phyloP scores from a whole-genome alignment of 1,140 invertebrate genomes.

The Neuroterus valhalla region DNA sequence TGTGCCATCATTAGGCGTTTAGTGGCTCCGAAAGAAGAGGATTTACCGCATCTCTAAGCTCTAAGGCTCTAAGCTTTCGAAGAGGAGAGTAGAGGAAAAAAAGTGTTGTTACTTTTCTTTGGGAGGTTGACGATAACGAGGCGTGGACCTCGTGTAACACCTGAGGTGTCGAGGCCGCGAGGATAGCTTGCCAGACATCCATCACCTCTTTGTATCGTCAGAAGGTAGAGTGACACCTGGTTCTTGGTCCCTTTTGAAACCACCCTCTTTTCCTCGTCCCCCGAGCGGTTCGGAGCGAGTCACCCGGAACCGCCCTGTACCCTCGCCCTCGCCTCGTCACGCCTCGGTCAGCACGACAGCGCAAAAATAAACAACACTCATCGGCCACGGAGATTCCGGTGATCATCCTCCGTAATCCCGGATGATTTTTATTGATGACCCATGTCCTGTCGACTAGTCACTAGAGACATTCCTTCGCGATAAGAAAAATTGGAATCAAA shows the following conservation, averaged over 20 bases:
- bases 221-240: slow-evolving; percentile 56
- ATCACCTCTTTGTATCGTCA: slow-evolving; percentile 56
- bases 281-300: slow-evolving; percentile 25
- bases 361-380: slow-evolving; percentile 53
- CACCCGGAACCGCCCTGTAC: slow-evolving; percentile 43
- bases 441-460: not conserved
- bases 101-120: slow-evolving; percentile 42
- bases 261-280: slow-evolving; percentile 42
- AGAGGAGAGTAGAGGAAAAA: slow-evolving; percentile 5
- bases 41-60: slow-evolving; percentile 4
- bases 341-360: slow-evolving; percentile 14
- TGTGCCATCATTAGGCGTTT: slow-evolving; percentile 11
- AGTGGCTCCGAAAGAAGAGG: not conserved
- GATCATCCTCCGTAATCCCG: slow-evolving; percentile 37
- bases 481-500: too few relatives aligned
- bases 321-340: slow-evolving; percentile 30
- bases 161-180: slow-evolving; percentile 51
- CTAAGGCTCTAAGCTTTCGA: slow-evolving; percentile 7
- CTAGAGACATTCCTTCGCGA: too few relatives aligned
- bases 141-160: slow-evolving; percentile 59
- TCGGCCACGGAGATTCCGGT: slow-evolving; percentile 47
- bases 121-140: slow-evolving; percentile 53
- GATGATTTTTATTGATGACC: slow-evolving; percentile 57
- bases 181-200: slow-evolving; percentile 56
- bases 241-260: slow-evolving; percentile 54